phyloP scores from a whole-genome alignment of 2,888 invertebrate species.

The Microdon myrmicae region DNA sequence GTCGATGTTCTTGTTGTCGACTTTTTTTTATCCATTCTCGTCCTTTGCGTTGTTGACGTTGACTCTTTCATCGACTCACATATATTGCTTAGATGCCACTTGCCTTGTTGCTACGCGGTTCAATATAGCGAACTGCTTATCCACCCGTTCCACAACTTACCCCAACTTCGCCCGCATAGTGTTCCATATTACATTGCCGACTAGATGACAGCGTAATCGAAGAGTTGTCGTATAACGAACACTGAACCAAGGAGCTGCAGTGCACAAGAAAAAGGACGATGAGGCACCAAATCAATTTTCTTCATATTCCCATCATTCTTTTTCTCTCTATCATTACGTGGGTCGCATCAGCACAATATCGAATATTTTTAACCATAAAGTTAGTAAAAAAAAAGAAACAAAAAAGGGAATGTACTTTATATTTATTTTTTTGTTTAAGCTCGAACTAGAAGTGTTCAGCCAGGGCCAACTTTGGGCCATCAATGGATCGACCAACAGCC shows the following conservation, averaged over 20 bases:
- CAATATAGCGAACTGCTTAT: slow-evolving; percentile 9
- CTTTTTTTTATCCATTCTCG: slow-evolving; percentile 3
- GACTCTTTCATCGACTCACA: slow-evolving; percentile 16
- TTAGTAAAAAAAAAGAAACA: slow-evolving; percentile 7
- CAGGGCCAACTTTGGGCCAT: slow-evolving; percentile 22
- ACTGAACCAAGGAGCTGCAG: neutral
- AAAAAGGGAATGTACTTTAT: neutral
- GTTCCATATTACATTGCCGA: slow-evolving; percentile 21
- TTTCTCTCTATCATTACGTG: slow-evolving; percentile 39
- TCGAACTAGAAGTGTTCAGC: slow-evolving; percentile 26
- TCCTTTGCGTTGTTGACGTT: neutral
- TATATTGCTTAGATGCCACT: slow-evolving; percentile 10
- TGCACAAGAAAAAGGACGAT: slow-evolving; percentile 1
- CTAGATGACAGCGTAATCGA: slow-evolving; percentile 29
- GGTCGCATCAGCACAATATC: slow-evolving; percentile 25
- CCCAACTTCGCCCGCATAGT: neutral
- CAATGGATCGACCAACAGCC: too few relatives aligned
- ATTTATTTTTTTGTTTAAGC: too few relatives aligned
- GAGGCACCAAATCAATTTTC: slow-evolving; percentile 47
- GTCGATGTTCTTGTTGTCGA: neutral
- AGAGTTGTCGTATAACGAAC: neutral
- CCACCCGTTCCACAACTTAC: neutral
- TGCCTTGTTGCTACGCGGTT: slow-evolving; percentile 29
- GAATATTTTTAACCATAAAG: too few relatives aligned
- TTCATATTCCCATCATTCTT: slow-evolving; percentile 43